These are phyloP conservation scores for Calyptommatus sinebrachiatus DNA, from an alignment of 2,113 vertebrate species.

Conservation along the genomic window DNA sequence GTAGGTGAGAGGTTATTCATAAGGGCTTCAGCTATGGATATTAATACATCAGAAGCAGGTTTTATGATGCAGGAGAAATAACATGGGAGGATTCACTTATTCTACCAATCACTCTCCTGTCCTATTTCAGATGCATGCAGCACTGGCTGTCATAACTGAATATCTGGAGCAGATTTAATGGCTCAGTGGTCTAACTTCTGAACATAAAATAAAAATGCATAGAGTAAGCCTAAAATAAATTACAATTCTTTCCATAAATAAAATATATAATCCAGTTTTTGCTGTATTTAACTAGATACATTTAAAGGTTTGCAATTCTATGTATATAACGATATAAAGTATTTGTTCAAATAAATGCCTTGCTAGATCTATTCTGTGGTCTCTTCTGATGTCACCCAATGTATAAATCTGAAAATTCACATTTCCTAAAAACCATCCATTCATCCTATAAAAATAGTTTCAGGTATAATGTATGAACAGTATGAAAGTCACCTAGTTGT, in stretches of 20 bases:
- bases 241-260: background rate
- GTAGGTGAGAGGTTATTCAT: slow-evolving; percentile 9
- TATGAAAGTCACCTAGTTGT: too few relatives aligned
- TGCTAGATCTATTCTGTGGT: too few relatives aligned
- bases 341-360: background rate
- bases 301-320: background rate
- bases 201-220: background rate
- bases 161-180: slow-evolving; percentile 4
- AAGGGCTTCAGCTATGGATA: slow-evolving; percentile 4
- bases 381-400: background rate
- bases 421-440: background rate
- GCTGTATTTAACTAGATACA: background rate
- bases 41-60: slow-evolving; percentile 19
- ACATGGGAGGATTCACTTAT: slow-evolving; percentile 15
- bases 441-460: background rate
- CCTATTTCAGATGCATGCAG: slow-evolving; percentile 6
- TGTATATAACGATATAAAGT: background rate
- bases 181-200: background rate
- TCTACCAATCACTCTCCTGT: slow-evolving; percentile 14
- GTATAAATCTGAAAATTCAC: background rate
- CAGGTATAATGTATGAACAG: too few relatives aligned
- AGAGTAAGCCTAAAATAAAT: background rate
- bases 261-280: background rate
- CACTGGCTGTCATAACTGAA: background rate
- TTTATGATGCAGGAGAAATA: slow-evolving; percentile 15